A percentile compares a stretch with the other conserved stretches of the same genome.
Conservation (phyloP, 64 coral and sea anemone genomes). For the Montipora sp. region DNA sequence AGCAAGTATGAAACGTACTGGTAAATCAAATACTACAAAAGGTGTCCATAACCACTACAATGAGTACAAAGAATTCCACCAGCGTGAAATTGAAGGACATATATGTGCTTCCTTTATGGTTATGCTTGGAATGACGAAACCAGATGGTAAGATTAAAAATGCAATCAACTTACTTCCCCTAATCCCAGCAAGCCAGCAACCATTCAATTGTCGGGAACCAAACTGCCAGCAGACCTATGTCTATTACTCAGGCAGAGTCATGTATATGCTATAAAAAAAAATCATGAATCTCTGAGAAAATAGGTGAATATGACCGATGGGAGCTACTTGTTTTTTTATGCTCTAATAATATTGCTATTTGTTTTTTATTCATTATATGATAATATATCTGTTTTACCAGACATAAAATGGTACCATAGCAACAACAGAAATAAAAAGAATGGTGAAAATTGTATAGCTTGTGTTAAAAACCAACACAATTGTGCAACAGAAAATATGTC, state of each 20-base stretch:
- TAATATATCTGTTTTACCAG: conserved; percentile 23
- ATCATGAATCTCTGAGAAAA: conserved; percentile 4
- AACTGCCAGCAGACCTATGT: conserved; percentile 37
- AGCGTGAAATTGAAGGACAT: conserved; percentile 57
- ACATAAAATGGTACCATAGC: neutral
- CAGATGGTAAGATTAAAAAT: conserved; percentile 40
- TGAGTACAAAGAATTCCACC: conserved; percentile 69
- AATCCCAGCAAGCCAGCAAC: conserved; percentile 10
- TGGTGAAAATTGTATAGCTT: conserved; percentile 15
- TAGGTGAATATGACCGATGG: conserved; percentile 21
- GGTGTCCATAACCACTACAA: conserved; percentile 60
- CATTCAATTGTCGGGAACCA: conserved; percentile 20
- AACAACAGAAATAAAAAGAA: neutral
- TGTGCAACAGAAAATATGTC: neutral
- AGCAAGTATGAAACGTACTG: conserved; percentile 61
- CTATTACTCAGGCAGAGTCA: conserved; percentile 45
- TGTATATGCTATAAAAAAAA: conserved; percentile 15
- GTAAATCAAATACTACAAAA: conserved; percentile 65
- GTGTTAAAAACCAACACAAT: neutral
- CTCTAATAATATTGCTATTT: conserved; percentile 15
- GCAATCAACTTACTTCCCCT: neutral
- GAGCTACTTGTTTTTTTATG: conserved; percentile 15
- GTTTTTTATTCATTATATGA: conserved; percentile 21
- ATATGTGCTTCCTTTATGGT: conserved; percentile 69
- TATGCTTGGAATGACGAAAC: conserved; percentile 42